A percentile compares a stretch with the other conserved stretches of the same genome.
These are phyloP conservation scores for Alfaro cultratus DNA, from an alignment of 2,797 vertebrate species.

Conservation along the genomic window DNA sequence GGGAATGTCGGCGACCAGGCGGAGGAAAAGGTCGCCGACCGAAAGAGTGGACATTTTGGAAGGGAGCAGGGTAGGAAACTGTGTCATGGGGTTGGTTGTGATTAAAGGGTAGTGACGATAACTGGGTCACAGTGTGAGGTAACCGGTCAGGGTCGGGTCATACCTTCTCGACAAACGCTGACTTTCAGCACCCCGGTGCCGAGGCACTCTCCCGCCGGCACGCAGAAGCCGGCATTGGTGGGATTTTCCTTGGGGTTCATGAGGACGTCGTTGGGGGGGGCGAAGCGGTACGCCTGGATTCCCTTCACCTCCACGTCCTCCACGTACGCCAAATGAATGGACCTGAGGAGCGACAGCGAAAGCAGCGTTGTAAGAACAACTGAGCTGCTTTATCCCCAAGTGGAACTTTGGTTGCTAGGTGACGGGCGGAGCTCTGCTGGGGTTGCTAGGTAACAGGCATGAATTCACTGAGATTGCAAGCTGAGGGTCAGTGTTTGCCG, in stretches of 20 bases:
- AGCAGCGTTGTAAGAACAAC: no score
- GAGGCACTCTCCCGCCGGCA: constrained; percentile 82
- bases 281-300: constrained; percentile 84
- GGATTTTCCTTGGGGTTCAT: constrained; percentile 81
- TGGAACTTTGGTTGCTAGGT: no score
- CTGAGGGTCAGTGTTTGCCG: no score
- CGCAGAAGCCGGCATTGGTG: constrained; percentile 83
- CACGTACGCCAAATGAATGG: constrained; percentile 82
- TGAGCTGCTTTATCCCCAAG: no score
- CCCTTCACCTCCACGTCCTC: constrained; percentile 84
- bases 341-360: constrained; percentile 62
- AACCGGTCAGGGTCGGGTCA: background rate
- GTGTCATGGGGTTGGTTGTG: constrained; percentile 35
- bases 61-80: background rate
- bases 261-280: constrained; percentile 81
- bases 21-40: constrained; percentile 8
- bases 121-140: constrained; percentile 44
- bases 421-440: no score
- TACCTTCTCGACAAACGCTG: constrained; percentile 86
- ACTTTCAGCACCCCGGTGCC: constrained; percentile 86
- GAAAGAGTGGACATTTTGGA: constrained; percentile 19
- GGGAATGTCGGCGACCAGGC: constrained; percentile 38
- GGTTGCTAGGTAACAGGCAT: no score
- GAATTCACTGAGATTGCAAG: no score
- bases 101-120: constrained; percentile 29